Base-by-base conservation (phyloP, 2,113 vertebrate species). In the Isichthys henryi region DNA sequence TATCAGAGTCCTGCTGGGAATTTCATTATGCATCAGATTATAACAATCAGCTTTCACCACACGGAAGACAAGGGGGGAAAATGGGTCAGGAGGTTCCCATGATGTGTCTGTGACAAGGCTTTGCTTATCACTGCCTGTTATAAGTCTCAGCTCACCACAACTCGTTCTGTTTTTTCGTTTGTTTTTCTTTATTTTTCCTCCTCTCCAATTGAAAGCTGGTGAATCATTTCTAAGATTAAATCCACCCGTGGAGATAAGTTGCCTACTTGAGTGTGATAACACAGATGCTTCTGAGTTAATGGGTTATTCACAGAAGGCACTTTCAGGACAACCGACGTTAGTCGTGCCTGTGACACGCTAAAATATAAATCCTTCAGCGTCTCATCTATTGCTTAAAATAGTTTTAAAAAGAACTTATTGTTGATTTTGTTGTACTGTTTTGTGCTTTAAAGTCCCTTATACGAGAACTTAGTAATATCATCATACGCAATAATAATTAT, bases 21-120 rank as follows among this genome's bases (percentile, higher is more conserved):
- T 91, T 92, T 90, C 91, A 91, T 91, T 91, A 91, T 48, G 89
- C 82, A 83, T 48, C 89, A 90, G 90, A 91, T 92, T 91, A 90
- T 46, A 92, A 84, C 89, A 86, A 91, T 91, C 88, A 88, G 49
- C 90, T 82, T 88, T 70, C 66, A 43, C 45, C 23, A 31, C n/a
- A 70, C 50, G 56, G 48, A 58, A 31, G 89, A 86, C 82, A 31
- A 77, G 43, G 19, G 50, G 86, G 77, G 46, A 82, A 77, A 39
- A 52, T 85, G 56, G 52, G 35, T 4, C 82, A n/a, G 82, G 82
- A 43, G 2, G 89, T 39, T 53, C 31, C 27, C 70, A 46, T 90
- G 39, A 39, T 39, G 39, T 39, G 39, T 39, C 39, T 39, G 19
- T 3, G 27, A 39, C 43, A 80, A 17, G 35, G 27, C 13, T n/a